These are phyloP conservation scores for Dryocosmus kuriphilus DNA, from an alignment of 2,888 invertebrate genomes.

Conservation along the genomic window DNA sequence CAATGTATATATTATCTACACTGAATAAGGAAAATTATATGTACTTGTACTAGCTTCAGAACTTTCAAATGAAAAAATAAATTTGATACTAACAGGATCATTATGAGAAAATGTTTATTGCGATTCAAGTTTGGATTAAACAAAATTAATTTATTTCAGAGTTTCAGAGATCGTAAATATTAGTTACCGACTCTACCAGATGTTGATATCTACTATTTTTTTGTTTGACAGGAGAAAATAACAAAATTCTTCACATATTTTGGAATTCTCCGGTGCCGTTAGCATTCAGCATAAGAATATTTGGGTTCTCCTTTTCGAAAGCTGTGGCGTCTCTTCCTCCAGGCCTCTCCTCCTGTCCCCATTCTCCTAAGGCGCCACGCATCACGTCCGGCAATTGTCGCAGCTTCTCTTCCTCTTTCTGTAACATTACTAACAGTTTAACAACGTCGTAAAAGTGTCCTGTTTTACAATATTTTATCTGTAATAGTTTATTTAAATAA, in stretches of 20 bases:
- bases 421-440: constrained; percentile 74
- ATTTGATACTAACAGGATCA: background rate
- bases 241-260: constrained; percentile 81
- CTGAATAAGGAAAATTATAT: too few species aligned
- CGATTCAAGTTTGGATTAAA: background rate
- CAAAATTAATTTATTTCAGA: background rate
- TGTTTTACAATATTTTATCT: background rate
- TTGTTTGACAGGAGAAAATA: background rate
- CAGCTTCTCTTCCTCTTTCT: constrained; percentile 86
- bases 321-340: constrained; percentile 85
- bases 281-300: constrained; percentile 83
- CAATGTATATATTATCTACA: too few species aligned
- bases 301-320: constrained; percentile 89
- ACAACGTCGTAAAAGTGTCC: background rate
- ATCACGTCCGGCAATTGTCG: constrained; percentile 85
- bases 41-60: too few species aligned
- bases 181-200: background rate
- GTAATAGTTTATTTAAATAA: too few species aligned
- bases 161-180: background rate
- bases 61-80: too few species aligned
- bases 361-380: constrained; percentile 85
- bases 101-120: background rate
- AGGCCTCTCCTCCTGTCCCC: constrained; percentile 84
- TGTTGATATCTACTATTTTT: background rate
- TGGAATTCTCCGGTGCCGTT: constrained; percentile 87